A percentile compares a stretch with the other conserved stretches of the same genome.
Conservation (phyloP, 64 coral and sea anemone species). For the Trachythela sp. region DNA sequence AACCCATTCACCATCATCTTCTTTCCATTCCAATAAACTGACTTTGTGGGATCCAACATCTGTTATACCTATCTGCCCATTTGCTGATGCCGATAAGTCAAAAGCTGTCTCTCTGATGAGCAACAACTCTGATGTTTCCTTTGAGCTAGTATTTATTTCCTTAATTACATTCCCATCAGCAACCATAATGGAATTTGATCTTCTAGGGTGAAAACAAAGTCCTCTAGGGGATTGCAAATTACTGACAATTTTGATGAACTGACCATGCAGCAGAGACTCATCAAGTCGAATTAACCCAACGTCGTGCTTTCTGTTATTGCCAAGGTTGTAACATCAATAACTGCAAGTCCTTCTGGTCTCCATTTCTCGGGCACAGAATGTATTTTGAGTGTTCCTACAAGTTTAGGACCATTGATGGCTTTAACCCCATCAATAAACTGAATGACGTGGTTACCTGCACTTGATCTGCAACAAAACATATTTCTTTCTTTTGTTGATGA, state of each 20-base stretch:
- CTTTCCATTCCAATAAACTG: not conserved
- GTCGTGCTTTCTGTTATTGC: slow-evolving; percentile 17
- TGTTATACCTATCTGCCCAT: slow-evolving; percentile 8
- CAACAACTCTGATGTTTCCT: not conserved
- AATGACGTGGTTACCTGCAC: slow-evolving; percentile 26
- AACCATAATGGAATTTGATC: not conserved
- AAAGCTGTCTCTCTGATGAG: slow-evolving; percentile 22
- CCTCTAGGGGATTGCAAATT: slow-evolving; percentile 24
- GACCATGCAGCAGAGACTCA: slow-evolving; percentile 26
- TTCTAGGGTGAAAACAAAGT: slow-evolving; percentile 9
- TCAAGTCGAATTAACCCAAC: slow-evolving; percentile 14
- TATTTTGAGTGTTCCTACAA: slow-evolving; percentile 34
- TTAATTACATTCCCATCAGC: not conserved
- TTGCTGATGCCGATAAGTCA: not conserved
- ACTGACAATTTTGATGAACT: not conserved
- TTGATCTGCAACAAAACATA: slow-evolving; percentile 34
- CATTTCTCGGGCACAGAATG: not conserved
- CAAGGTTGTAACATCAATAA: slow-evolving; percentile 17
- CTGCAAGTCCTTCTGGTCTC: slow-evolving; percentile 26
- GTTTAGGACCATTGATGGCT: slow-evolving; percentile 1
- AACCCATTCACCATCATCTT: not conserved
- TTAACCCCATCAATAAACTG: slow-evolving; percentile 22
- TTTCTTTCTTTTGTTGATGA: not conserved
- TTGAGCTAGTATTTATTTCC: not conserved
- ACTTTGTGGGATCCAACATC: slow-evolving; percentile 35